A percentile compares a stretch with the other conserved stretches of the same genome.
Conservation (phyloP, 2,888 invertebrate species). For the Chromoteleia sp. region DNA sequence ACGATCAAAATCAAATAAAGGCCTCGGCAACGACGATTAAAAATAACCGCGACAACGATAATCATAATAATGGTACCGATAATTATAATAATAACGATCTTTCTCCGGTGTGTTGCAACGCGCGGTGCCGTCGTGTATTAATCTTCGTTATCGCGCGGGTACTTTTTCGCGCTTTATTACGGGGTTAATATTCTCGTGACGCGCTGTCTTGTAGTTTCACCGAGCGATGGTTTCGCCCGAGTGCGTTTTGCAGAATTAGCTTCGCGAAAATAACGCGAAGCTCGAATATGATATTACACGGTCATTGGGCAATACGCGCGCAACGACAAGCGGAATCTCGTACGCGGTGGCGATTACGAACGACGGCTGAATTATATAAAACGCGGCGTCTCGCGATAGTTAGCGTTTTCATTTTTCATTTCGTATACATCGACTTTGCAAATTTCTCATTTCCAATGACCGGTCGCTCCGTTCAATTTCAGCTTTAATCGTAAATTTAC, state of each 20-base stretch:
- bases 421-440: conserved; percentile 69
- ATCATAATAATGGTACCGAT: conserved; percentile 28
- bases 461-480: conserved; percentile 59
- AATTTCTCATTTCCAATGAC: conserved; percentile 56
- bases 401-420: conserved; percentile 68
- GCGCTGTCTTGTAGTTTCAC: conserved; percentile 67
- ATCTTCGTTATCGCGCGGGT: conserved; percentile 66
- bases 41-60: conserved; percentile 29
- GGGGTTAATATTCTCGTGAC: conserved; percentile 63
- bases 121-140: conserved; percentile 52
- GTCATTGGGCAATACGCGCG: conserved; percentile 58
- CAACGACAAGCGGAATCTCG: conserved; percentile 61
- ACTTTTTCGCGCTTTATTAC: conserved; percentile 57
- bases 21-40: conserved; percentile 1
- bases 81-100: conserved; percentile 40
- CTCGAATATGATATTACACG: conserved; percentile 59
- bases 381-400: conserved; percentile 54
- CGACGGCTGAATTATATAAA: conserved; percentile 71
- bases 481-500: conserved; percentile 44
- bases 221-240: conserved; percentile 66
- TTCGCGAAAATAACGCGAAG: conserved; percentile 66
- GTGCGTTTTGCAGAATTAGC: conserved; percentile 57
- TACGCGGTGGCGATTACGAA: conserved; percentile 66
- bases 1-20: conserved; percentile 49
- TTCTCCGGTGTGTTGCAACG: conserved; percentile 50